Evolutionary conservation across 2,888 invertebrate genomes (phyloP), one percentile per base, ranked within the genome.

Genomic region (Mesopsocus fuscifrons): DNA sequence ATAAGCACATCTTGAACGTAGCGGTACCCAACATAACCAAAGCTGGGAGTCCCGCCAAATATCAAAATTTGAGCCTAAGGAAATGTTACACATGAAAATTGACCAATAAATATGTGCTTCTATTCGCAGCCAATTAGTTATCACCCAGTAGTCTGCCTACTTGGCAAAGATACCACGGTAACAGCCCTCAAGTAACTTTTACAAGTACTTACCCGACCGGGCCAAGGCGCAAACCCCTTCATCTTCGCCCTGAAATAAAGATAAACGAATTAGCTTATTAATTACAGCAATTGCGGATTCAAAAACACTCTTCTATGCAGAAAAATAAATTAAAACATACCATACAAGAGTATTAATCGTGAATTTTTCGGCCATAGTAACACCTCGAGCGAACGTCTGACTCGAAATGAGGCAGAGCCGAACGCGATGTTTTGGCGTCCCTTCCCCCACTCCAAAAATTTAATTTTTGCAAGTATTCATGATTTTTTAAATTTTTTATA

Each of bases 181-280:
- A 6, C 33, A 33, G 3, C 17, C 9, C 9, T 9, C 17, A 33
- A 6, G 3, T 3, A 26, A 11, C 9, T 35, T 44, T 5, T 3
- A 16, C 21, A 32, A 33, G 31, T 33, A 76, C 84, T 81, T 74
- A 92, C 91, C 76, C 85, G 83, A 65, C 88, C 91, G 49, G 94
- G 92, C 94, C 94, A 94, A 50, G 89, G 85, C 52, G 88, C 83
- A 68, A 87, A 92, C 53, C 89, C 87, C 71, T 89, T 92, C 89
- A 94, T 89, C 74, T 91, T 92, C 46, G 92, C 91, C 92, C 92
- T 94, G 73, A 52, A 74, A 72, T 52, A 55, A 54, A 58, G 59
- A 56, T 56, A 56, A 52, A 50, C 49, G 44, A 50, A 42, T 44
- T 41, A n/a, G n/a, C n/a, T n/a, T n/a, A n/a, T n/a, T n/a, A n/a